A percentile compares a stretch with the other conserved stretches of the same genome.
These are phyloP conservation scores for Leptopterna dolabrata DNA, from an alignment of 2,888 invertebrate genomes.

Conservation along the genomic window DNA sequence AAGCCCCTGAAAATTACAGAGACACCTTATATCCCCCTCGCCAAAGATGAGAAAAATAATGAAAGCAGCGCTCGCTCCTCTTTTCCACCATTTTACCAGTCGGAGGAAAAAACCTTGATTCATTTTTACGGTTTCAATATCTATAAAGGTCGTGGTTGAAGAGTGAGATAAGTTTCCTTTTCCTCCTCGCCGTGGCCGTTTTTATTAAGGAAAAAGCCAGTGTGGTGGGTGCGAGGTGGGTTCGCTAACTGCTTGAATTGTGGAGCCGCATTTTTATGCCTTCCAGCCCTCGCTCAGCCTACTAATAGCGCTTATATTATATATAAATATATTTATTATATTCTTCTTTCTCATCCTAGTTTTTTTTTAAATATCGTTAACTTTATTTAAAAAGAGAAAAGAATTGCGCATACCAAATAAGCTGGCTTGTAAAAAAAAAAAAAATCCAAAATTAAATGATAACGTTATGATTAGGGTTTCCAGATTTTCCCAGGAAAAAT, in stretches of 20 bases:
- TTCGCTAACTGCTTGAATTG: background rate
- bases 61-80: constrained; percentile 4
- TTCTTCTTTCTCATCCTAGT: background rate
- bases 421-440: background rate
- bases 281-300: background rate
- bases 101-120: background rate
- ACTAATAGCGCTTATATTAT: background rate
- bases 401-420: background rate
- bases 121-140: constrained; percentile 20
- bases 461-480: too few relatives aligned
- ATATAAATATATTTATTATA: background rate
- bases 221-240: background rate
- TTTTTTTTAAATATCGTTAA: background rate
- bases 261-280: background rate
- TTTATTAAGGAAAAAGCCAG: background rate
- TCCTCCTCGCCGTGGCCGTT: background rate
- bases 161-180: background rate
- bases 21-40: background rate
- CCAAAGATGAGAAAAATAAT: background rate
- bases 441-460: too few relatives aligned
- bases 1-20: background rate
- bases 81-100: background rate
- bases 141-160: background rate
- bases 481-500: too few relatives aligned
- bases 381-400: background rate